Evolutionary conservation across 1,140 invertebrate species (phyloP).

Genomic region (Ladona fulva): DNA sequence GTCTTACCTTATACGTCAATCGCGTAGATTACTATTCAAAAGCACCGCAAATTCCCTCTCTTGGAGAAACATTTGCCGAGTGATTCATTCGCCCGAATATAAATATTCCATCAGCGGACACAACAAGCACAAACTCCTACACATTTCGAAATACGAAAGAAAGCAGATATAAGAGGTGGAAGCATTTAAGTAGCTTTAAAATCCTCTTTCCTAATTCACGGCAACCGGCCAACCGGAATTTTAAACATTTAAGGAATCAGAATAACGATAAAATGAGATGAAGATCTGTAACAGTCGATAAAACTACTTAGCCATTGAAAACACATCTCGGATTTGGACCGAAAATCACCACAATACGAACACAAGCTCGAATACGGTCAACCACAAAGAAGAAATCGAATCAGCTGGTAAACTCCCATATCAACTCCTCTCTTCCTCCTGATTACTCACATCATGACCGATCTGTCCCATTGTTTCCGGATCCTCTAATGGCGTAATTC

Average conservation of each 20-base stretch:
- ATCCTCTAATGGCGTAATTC: neutral
- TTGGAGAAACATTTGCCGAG: neutral
- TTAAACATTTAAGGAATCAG: no score
- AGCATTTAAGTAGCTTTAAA: no score
- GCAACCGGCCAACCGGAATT: no score
- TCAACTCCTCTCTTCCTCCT: neutral
- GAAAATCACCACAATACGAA: no score
- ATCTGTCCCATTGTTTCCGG: conserved; percentile 43
- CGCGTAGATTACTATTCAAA: neutral
- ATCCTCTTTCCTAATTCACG: no score
- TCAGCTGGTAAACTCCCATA: neutral
- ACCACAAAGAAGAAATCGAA: no score
- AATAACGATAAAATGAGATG: no score
- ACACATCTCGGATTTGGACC: no score
- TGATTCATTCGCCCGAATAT: neutral
- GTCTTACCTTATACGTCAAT: neutral
- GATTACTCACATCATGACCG: conserved; percentile 41
- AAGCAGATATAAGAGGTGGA: no score
- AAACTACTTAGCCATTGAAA: no score
- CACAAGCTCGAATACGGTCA: no score
- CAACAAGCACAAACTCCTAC: neutral
- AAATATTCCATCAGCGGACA: neutral
- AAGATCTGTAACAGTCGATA: no score
- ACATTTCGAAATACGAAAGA: neutral
- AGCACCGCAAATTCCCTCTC: neutral